Conservation (phyloP, 2,797 vertebrate species). For the Esox lucius region DNA sequence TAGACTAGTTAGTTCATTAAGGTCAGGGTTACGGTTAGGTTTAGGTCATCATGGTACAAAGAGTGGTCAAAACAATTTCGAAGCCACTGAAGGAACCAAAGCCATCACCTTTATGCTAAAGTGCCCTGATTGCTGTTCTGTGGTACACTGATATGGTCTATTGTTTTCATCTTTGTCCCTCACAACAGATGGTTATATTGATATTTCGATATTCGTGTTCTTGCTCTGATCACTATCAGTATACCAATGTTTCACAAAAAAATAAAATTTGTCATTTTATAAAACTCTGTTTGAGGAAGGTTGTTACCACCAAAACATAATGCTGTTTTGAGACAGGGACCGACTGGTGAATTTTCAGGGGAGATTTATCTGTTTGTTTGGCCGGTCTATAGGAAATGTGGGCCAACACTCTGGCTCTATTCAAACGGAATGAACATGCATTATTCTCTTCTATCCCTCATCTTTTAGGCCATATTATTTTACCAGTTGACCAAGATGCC, state of each 20-base stretch:
- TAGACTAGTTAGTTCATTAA: too few relatives aligned
- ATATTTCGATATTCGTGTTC: constrained; percentile 27
- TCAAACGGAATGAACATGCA: neutral
- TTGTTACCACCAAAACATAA: neutral
- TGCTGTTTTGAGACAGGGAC: neutral
- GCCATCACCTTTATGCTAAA: too few relatives aligned
- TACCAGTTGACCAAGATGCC: neutral
- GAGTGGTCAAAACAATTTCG: too few relatives aligned
- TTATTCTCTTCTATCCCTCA: neutral
- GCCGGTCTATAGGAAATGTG: neutral
- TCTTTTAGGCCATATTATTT: neutral
- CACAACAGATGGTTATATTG: constrained; percentile 14
- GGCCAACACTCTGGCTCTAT: neutral
- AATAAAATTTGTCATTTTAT: too few relatives aligned
- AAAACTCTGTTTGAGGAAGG: neutral
- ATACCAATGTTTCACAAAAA: too few relatives aligned
- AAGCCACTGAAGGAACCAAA: too few relatives aligned
- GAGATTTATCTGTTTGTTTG: neutral
- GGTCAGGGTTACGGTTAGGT: too few relatives aligned
- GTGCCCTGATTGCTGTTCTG: too few relatives aligned
- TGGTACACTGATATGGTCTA: too few relatives aligned
- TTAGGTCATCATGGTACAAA: too few relatives aligned
- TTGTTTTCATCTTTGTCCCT: constrained; percentile 30
- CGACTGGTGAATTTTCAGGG: neutral
- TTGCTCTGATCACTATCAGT: constrained; percentile 14